These are phyloP conservation scores for Lepidonotus clava DNA, from an alignment of 2,888 invertebrate genomes.

Conservation along the genomic window DNA sequence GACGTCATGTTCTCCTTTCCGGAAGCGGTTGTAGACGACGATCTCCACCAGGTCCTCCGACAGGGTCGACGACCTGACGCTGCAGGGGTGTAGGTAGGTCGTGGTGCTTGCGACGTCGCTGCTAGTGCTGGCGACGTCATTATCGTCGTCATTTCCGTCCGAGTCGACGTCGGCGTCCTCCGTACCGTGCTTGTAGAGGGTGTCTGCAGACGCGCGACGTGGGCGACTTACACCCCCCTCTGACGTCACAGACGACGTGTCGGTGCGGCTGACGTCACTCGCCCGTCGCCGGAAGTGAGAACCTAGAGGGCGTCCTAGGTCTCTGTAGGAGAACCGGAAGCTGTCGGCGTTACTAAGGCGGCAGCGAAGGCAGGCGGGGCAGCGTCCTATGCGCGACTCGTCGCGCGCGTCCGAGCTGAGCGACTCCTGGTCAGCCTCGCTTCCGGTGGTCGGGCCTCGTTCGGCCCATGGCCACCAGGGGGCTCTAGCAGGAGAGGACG, in stretches of 20 bases:
- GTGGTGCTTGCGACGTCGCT: no score
- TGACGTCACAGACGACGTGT: background rate
- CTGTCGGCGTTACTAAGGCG: no score
- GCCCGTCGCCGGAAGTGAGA: background rate
- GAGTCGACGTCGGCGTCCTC: background rate
- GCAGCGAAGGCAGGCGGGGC: background rate
- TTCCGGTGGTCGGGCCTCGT: constrained; percentile 2
- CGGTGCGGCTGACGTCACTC: background rate
- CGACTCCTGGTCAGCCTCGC: background rate
- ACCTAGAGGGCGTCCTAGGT: background rate
- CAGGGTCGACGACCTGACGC: background rate
- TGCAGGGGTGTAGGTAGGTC: no score
- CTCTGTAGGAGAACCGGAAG: no score
- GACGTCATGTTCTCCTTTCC: background rate
- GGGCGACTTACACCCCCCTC: no score
- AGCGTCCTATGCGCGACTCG: background rate
- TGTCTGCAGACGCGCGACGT: background rate
- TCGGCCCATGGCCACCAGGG: no score
- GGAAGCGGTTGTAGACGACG: background rate
- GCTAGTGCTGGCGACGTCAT: no score
- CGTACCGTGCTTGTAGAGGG: background rate
- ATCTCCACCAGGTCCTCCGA: background rate
- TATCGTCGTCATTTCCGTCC: no score
- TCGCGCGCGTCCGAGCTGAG: background rate
- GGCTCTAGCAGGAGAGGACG: no score